phyloP scores from a whole-genome alignment of 37 sponge, comb jelly and placozoan species.

The Spongilla lacustris region DNA sequence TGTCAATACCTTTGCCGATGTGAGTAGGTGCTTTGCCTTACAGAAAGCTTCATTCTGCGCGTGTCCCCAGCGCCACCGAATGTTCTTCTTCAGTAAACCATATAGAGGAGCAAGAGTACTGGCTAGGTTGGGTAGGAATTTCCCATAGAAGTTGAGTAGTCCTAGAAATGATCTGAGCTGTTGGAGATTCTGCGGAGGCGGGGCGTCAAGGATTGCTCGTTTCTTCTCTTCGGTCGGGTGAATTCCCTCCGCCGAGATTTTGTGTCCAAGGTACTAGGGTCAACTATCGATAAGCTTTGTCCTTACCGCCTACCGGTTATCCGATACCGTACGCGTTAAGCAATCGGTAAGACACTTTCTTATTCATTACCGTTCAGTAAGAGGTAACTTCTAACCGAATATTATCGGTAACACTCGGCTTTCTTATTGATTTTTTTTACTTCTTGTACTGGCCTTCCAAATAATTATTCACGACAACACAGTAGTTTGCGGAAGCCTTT shows the following conservation, averaged over 20 bases:
- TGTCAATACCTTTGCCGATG: background rate
- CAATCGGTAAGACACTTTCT: too few relatives aligned
- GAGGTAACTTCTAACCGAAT: too few relatives aligned
- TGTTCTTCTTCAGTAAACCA: background rate
- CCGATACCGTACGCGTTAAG: too few relatives aligned
- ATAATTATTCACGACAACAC: too few relatives aligned
- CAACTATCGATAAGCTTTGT: too few relatives aligned
- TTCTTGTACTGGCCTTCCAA: too few relatives aligned
- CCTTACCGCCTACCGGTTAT: too few relatives aligned
- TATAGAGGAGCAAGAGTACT: background rate
- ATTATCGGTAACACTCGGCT: too few relatives aligned
- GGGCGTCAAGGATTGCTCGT: background rate
- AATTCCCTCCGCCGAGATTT: background rate
- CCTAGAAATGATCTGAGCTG: slow-evolving; percentile 7
- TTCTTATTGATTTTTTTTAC: too few relatives aligned
- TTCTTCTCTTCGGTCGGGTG: background rate
- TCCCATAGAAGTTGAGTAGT: background rate
- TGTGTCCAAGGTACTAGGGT: background rate
- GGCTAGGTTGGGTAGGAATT: background rate
- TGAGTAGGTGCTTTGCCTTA: background rate
- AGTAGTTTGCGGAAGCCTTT: too few relatives aligned
- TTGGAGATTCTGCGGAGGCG: background rate
- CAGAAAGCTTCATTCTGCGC: background rate
- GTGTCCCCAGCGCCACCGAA: slow-evolving; percentile 1
- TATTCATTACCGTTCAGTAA: too few relatives aligned